phyloP scores from a whole-genome alignment of 2,797 vertebrate species.

The Darevskia mixta region DNA sequence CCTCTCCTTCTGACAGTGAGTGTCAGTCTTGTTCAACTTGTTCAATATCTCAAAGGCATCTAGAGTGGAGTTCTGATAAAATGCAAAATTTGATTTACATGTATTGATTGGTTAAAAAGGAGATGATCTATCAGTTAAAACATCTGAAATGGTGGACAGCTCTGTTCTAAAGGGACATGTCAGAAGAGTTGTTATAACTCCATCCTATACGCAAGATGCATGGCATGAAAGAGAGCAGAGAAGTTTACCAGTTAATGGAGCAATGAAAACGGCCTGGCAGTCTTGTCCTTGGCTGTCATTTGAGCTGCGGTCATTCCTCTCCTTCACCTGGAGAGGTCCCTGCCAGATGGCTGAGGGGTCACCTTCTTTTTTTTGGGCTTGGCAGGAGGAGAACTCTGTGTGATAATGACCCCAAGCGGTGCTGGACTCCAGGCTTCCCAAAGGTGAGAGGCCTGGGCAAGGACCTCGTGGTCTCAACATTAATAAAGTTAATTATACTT shows the following conservation, averaged over 20 bases:
- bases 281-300: slow-evolving; percentile 13
- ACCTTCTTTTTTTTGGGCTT: neutral
- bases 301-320: too few relatives aligned
- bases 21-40: neutral
- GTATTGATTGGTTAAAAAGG: neutral
- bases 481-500: neutral
- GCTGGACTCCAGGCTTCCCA: neutral
- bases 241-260: neutral
- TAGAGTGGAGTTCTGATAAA: neutral
- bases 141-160: neutral
- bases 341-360: neutral
- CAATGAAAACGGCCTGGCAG: neutral
- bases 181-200: neutral
- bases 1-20: neutral
- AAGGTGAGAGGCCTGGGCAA: neutral
- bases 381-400: neutral
- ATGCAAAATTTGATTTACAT: neutral
- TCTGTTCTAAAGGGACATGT: neutral
- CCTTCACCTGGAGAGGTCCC: neutral
- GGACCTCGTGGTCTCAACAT: neutral
- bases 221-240: neutral
- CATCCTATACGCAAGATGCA: neutral
- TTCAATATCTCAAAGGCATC: neutral
- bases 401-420: neutral
- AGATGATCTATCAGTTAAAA: slow-evolving; percentile 3